Evolutionary conservation across 2,113 vertebrate species (phyloP), one percentile per base, ranked within the genome.

Genomic region (Pungitius pungitius): DNA sequence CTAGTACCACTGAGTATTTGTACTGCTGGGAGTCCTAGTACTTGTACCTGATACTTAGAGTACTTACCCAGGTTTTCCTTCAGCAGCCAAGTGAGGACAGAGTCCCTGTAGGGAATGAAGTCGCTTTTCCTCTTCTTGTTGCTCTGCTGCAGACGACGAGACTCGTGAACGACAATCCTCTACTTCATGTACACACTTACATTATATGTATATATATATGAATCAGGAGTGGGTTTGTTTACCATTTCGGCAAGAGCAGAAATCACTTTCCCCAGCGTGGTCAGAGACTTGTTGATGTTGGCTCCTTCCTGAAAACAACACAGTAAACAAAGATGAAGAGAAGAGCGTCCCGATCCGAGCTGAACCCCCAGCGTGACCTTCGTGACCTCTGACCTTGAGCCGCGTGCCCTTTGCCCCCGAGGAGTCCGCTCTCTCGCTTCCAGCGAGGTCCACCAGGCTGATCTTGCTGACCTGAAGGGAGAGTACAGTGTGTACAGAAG

Each of bases 211-310:
- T 30, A 30, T 30, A 30, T 30, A 30, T 30, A 30, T 30, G 33
- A 9, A 15, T 15, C 13, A 42, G 3, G 11, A 2, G 3, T 1
- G 1, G 49, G 10, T 62, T 24, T 10, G 14, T 14, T 2, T 54
- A 97, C 96, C 95, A 96, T 94, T 69, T 97, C 96, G 6, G 95
- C 95, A 78, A 97, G 80, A 4, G 96, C 95, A 0, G 96, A 96
- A 45, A 97, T 97, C 35, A 97, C 96, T 74, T 97, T 97, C 17
- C 96, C 96, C 47, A 97, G 59, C 0, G 96, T 97, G n/a, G 96
- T 97, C 39, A 97, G 90, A 39, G 96, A 97, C 51, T 97, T 97
- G 80, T 97, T 97, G 73, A 97, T 97, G 81, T 97, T 97, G 0
- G 96, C 96, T 13, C 96, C 96, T 92, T 97, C 96, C 96, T 97